Conservation (phyloP, 2,797 vertebrate genomes). For the Myotis vivesi region DNA sequence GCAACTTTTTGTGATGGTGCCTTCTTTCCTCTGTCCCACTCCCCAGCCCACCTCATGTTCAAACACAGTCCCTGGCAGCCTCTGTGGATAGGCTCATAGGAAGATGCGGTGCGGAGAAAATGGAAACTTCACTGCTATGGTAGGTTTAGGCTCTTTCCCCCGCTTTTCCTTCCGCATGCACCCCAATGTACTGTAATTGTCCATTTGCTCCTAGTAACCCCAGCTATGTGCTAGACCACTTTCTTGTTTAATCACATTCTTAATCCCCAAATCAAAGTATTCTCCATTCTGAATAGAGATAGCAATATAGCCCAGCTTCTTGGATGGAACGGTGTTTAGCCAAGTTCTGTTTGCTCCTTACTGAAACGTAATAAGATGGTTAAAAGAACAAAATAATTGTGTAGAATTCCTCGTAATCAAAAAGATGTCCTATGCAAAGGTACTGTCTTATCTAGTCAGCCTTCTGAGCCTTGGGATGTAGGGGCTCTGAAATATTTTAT, state of each 20-base stretch:
- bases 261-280: background rate
- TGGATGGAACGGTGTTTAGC: background rate
- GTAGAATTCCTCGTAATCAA: background rate
- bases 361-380: background rate
- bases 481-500: constrained; percentile 26
- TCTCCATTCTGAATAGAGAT: background rate
- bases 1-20: background rate
- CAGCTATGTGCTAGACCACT: background rate
- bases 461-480: constrained; percentile 46
- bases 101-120: background rate
- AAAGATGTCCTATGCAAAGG: constrained; percentile 1
- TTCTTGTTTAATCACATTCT: background rate
- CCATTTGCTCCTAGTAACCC: background rate
- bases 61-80: background rate
- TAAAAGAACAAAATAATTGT: background rate
- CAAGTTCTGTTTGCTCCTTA: background rate
- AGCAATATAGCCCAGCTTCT: background rate
- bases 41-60: background rate
- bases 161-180: background rate
- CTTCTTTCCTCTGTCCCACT: background rate
- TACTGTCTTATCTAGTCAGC: background rate
- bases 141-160: background rate
- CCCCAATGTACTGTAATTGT: too few relatives aligned
- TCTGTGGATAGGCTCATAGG: background rate
- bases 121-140: background rate